These are phyloP conservation scores for Clunio marinus DNA, from an alignment of 2,888 invertebrate species.

Conservation along the genomic window DNA sequence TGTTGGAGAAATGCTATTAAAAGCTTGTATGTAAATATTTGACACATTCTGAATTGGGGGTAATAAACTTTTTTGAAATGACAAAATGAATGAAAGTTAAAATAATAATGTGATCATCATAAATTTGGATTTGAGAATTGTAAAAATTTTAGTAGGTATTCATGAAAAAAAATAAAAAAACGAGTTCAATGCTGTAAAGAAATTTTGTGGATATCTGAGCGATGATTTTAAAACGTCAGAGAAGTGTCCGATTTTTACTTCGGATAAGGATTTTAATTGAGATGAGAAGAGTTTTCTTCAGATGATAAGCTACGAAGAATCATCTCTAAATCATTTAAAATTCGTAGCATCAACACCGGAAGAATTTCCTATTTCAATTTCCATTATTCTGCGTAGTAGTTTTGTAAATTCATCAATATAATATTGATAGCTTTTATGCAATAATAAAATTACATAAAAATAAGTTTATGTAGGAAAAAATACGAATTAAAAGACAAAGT, in stretches of 20 bases:
- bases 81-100: background rate
- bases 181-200: background rate
- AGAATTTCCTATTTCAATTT: too few relatives aligned
- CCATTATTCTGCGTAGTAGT: background rate
- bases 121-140: background rate
- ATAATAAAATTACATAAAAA: background rate
- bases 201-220: too few relatives aligned
- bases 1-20: background rate
- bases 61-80: background rate
- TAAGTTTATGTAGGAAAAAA: background rate
- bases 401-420: background rate
- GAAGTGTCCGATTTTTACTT: too few relatives aligned
- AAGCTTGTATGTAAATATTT: background rate
- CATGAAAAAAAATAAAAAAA: too few relatives aligned
- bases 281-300: too few relatives aligned
- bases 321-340: background rate
- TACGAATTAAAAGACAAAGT: too few relatives aligned
- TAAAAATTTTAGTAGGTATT: background rate
- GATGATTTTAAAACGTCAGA: too few relatives aligned
- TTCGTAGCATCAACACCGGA: too few relatives aligned
- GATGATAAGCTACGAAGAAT: background rate
- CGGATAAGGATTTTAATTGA: too few relatives aligned
- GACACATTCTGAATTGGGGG: background rate
- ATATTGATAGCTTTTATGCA: background rate
- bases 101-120: slow-evolving; percentile 7